A percentile compares a stretch with the other conserved stretches of the same genome.
Conservation (phyloP, 2,113 vertebrate species). For the Cyprinodon variegatus region DNA sequence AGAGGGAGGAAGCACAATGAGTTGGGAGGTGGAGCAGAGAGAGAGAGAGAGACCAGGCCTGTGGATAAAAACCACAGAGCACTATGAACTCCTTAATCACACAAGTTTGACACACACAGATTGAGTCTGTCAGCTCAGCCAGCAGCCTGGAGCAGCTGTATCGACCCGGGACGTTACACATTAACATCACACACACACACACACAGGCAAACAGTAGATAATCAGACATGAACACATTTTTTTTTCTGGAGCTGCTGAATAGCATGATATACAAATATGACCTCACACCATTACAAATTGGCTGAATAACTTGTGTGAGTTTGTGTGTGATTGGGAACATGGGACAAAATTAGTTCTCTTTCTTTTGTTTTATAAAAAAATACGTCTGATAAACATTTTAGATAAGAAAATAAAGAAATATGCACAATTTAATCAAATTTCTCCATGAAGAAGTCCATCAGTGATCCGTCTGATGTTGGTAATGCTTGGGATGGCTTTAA, state of each 20-base stretch:
- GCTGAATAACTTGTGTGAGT: not conserved
- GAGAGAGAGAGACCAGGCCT: constrained; percentile 43
- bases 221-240: constrained; percentile 38
- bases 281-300: constrained; percentile 21
- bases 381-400: not conserved
- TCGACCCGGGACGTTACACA: constrained; percentile 80
- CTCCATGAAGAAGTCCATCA: constrained; percentile 2
- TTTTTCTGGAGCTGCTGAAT: constrained; percentile 31
- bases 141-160: constrained; percentile 69
- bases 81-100: constrained; percentile 83
- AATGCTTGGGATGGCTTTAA: constrained; percentile 42
- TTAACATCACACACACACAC: constrained; percentile 74
- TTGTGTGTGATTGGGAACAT: not conserved
- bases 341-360: not conserved
- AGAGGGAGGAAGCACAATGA: not conserved
- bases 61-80: constrained; percentile 73
- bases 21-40: constrained; percentile 11
- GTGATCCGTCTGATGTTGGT: constrained; percentile 18
- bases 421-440: not conserved
- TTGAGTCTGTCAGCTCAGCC: constrained; percentile 75
- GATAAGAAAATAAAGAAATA: not conserved
- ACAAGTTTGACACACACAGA: constrained; percentile 81
- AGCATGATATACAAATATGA: constrained; percentile 9
- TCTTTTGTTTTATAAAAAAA: not conserved
- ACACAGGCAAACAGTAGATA: constrained; percentile 50